Conservation (phyloP, 2,113 vertebrate genomes). For the Helogale parvula region DNA sequence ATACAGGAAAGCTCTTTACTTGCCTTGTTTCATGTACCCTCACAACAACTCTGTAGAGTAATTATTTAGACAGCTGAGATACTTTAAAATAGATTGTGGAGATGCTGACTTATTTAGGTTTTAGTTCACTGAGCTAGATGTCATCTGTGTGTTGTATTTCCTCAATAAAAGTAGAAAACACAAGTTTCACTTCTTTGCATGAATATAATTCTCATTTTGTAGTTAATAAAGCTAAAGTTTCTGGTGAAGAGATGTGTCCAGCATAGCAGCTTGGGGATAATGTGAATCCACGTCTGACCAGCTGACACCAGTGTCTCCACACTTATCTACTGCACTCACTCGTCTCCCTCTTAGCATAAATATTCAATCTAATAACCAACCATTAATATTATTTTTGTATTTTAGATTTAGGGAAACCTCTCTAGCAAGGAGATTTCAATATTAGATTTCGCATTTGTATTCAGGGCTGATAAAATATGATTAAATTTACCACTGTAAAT, state of each 20-base stretch:
- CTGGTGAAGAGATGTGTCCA: not conserved
- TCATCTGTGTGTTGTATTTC: not conserved
- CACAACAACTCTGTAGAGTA: not conserved
- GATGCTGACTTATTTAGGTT: not conserved
- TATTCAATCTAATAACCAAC: not conserved
- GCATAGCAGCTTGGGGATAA: not conserved
- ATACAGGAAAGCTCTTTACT: not conserved
- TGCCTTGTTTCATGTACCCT: not conserved
- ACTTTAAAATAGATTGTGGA: not conserved
- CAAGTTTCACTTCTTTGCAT: not conserved
- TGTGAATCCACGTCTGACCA: rapidly evolving
- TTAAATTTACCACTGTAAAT: not conserved
- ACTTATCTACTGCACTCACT: rapidly evolving
- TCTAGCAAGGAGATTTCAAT: not conserved
- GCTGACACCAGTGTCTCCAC: rapidly evolving
- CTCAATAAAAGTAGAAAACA: not conserved
- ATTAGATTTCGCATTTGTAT: not conserved
- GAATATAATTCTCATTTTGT: not conserved
- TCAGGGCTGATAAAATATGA: not conserved
- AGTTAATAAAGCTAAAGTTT: not conserved
- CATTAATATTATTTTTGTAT: not conserved
- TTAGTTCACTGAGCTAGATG: not conserved
- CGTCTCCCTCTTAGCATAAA: not conserved
- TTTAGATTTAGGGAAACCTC: not conserved
- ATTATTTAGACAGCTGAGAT: not conserved